Base-by-base conservation (phyloP, 2,888 invertebrate species). In the Cheilosia vulpina region DNA sequence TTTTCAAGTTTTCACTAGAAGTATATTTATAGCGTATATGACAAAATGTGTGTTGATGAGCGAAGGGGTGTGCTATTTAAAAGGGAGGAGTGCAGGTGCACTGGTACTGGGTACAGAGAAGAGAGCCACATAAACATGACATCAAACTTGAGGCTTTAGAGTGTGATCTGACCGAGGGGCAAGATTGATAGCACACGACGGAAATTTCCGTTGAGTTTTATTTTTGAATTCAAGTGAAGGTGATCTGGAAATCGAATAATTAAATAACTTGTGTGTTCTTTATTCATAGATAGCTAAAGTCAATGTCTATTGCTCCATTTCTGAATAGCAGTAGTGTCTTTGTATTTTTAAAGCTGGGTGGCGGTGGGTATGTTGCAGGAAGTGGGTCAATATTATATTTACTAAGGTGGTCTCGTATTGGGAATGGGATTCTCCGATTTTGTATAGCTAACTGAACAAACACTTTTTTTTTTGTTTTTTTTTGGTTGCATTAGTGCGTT, bases 1-100 rank as follows among this genome's bases (percentile, higher is more conserved):
- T 85, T 85, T 85, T 85, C 85, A 72, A 85, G 85, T 85, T 85
- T 85, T 85, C 85, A 72, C 81, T 85, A 68, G 47, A 43, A 11
- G 31, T 60, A 31, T 34, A n/a, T 17, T 50, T 60, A 24, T 75
- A 43, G 47, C 38, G 4, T 47, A 50, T 63, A 53, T 34, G 24
- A 13, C 13, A 24, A n/a, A 27, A 19, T n/a, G 27, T 5, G 6
- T 34, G 38, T 41, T 24, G 58, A 21, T 43, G 19, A 24, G 5
- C 31, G 24, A 57, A 13, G 47, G 21, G 43, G 45, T 43, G 31
- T 24, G 38, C 21, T 31, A 17, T 47, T 58, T 11, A n/a, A 4
- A 24, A 47, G 27, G 52, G 13, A n/a, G 60, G 1, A 66, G 53
- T 2, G 5, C 38, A n/a, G 47, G 43, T 31, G 31, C 2, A 43